Base-by-base conservation (phyloP, 2,113 vertebrate species). In the Strix uralensis region DNA sequence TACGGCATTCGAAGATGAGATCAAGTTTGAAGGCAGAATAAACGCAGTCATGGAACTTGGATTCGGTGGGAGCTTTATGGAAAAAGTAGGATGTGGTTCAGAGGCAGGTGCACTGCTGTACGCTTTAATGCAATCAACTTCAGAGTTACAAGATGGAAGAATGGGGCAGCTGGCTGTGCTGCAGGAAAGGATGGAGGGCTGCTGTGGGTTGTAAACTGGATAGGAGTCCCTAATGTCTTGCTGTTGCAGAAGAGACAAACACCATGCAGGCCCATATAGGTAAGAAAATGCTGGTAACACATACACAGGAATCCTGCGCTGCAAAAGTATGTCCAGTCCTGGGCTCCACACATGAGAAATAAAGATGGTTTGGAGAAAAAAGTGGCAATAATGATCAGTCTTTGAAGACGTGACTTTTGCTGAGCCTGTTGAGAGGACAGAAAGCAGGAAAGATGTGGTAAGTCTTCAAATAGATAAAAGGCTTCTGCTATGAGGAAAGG, bases 381-480 rank as follows among this genome's bases (percentile, higher is more conserved):
- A 4, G 32, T 62, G 55, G 7, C 32, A 71, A 8, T 57, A 69
- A 85, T 15, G 51, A 62, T 67, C 30, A 57, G 42, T 27, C 67
- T 88, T 89, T 61, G 71, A 86, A 44, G 63, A 49, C 11, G 1
- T 34, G 17, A 17, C 26, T 84, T 90, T 13, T 51, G 42, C 62
- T 19, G 22, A 62, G 49, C 66, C 51, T 81, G 20, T 85, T 86
- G 67, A 86, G 54, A 80, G 80, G 32, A 74, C 7, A 51, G 70
- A 88, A 91, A 32, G 44, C 34, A 72, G 72, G 79, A 70, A 81
- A 84, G 70, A 59, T 49, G 54, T 71, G 59, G 3, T 18, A 52
- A 63, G 59, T 9, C 38, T 93, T 82, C 54, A 36, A 34, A 73
- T 6, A 93, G 79, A 93, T 95, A 26, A 96, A 96, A 95, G 85